These are phyloP conservation scores for Fopius arisanus DNA, from an alignment of 1,140 invertebrate species.

Conservation along the genomic window DNA sequence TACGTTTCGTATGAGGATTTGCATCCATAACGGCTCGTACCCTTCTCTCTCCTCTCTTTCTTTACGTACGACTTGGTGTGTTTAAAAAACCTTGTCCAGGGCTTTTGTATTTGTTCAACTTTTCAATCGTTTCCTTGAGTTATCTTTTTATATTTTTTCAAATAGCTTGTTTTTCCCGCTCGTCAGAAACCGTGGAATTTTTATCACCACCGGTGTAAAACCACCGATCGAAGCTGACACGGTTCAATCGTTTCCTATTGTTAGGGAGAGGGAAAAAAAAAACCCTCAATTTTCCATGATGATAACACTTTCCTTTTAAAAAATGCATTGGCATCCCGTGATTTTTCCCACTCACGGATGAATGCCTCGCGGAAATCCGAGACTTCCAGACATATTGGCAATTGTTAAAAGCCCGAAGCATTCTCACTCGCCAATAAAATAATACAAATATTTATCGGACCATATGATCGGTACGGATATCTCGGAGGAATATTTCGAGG, in stretches of 20 bases:
- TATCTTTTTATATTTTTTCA: background rate
- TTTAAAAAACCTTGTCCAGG: constrained; percentile 39
- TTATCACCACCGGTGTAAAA: background rate
- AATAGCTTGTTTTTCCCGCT: background rate
- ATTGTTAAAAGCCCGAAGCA: background rate
- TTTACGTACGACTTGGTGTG: constrained; percentile 9
- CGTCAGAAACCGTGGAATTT: background rate
- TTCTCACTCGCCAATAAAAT: constrained; percentile 3
- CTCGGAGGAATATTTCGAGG: background rate
- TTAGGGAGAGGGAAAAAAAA: background rate
- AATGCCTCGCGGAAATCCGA: background rate
- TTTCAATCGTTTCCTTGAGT: background rate
- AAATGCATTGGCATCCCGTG: background rate
- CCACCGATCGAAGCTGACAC: background rate
- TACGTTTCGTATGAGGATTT: constrained; percentile 54
- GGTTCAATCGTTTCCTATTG: background rate
- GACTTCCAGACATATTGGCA: background rate
- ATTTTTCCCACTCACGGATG: background rate
- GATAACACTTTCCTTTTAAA: no score
- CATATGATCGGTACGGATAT: background rate
- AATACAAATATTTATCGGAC: constrained; percentile 4
- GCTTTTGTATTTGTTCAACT: constrained; percentile 20
- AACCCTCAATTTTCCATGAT: background rate
- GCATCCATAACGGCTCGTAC: constrained; percentile 49
- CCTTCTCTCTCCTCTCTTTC: background rate